phyloP scores from a whole-genome alignment of 2,113 vertebrate genomes.

The Microcebus griseorufus region DNA sequence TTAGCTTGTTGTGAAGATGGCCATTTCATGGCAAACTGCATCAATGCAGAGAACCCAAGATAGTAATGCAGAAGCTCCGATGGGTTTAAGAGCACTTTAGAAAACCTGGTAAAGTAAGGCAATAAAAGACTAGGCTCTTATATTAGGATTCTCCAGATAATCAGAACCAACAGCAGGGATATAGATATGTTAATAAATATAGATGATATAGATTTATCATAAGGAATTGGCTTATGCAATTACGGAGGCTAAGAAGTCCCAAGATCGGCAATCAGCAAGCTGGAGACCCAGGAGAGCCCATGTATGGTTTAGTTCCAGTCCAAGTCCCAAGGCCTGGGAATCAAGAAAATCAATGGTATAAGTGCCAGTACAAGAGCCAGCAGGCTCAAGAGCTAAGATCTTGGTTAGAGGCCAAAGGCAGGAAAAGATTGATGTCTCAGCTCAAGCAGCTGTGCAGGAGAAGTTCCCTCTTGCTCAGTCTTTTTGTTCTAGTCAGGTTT shows the following conservation, averaged over 20 bases:
- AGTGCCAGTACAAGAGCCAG: background rate
- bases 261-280: background rate
- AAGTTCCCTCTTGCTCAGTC: background rate
- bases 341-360: background rate
- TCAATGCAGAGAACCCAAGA: background rate
- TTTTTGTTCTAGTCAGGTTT: background rate
- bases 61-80: background rate
- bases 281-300: background rate
- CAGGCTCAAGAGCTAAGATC: background rate
- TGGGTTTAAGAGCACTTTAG: background rate
- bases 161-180: background rate
- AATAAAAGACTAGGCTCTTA: background rate
- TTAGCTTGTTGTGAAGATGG: background rate
- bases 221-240: background rate
- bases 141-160: background rate
- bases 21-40: background rate
- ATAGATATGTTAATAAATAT: background rate
- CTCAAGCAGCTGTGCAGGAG: background rate
- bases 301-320: background rate
- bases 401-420: background rate
- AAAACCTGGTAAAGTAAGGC: background rate
- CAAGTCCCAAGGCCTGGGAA: background rate
- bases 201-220: background rate
- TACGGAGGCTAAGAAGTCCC: background rate
- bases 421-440: background rate